A percentile compares a stretch with the other conserved stretches of the same genome.
Conservation (phyloP, 2,113 vertebrate species). For the Stegastes partitus region DNA sequence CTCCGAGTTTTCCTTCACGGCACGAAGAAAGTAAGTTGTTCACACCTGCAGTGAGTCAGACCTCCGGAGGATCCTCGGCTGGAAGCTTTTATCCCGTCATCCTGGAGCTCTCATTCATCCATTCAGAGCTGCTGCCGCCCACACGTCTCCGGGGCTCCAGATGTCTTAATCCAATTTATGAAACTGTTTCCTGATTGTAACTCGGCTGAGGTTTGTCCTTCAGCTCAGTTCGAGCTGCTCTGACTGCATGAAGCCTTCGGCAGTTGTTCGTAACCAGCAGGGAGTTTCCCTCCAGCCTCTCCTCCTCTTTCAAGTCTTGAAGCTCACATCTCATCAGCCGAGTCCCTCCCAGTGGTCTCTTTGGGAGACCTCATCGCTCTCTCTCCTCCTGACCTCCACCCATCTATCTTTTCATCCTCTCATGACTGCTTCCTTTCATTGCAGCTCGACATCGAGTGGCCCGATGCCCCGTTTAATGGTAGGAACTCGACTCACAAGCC, state of each 20-base stretch:
- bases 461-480: background rate
- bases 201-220: background rate
- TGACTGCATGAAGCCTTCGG: constrained; percentile 26
- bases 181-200: constrained; percentile 45
- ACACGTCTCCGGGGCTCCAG: constrained; percentile 62
- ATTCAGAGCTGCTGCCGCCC: constrained; percentile 33
- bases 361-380: constrained; percentile 65
- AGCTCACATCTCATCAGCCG: constrained; percentile 47
- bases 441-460: constrained; percentile 22
- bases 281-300: constrained; percentile 76
- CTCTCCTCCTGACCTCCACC: constrained; percentile 58
- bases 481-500: background rate
- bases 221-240: constrained; percentile 10
- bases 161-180: constrained; percentile 55
- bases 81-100: constrained; percentile 58
- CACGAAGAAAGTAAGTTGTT: constrained; percentile 11
- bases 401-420: constrained; percentile 71
- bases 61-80: constrained; percentile 20
- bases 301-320: constrained; percentile 59
- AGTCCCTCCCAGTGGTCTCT: constrained; percentile 69
- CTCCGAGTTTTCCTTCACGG: constrained; percentile 31
- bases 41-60: constrained; percentile 67
- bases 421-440: constrained; percentile 75
- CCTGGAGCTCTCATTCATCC: constrained; percentile 41
- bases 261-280: constrained; percentile 58